These are phyloP conservation scores for Drosophila tanythrix DNA, from an alignment of 2,888 invertebrate species.

Conservation along the genomic window DNA sequence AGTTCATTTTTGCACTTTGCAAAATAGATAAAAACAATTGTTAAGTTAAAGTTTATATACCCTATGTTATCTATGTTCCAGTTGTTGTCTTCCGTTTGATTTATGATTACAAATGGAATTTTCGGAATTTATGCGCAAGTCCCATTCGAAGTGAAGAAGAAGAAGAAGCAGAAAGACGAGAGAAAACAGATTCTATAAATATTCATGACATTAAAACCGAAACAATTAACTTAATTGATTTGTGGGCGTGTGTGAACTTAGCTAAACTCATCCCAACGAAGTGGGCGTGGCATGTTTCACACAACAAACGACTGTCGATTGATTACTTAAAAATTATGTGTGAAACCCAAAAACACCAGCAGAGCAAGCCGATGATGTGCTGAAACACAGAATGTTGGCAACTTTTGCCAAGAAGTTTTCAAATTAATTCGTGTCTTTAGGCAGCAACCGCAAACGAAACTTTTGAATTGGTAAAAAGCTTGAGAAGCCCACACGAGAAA, in stretches of 20 bases:
- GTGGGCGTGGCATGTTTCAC: slow-evolving; percentile 9
- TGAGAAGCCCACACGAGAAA: slow-evolving; percentile 26
- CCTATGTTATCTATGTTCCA: not conserved
- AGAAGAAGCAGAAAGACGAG: not conserved
- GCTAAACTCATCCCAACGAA: not conserved
- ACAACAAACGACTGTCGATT: slow-evolving; percentile 52
- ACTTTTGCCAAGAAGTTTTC: slow-evolving; percentile 56
- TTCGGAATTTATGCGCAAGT: slow-evolving; percentile 37
- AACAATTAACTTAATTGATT: slow-evolving; percentile 73
- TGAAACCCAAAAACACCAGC: slow-evolving; percentile 48
- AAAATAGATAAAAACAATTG: slow-evolving; percentile 26
- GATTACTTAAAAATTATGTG: slow-evolving; percentile 77
- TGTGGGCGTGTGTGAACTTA: slow-evolving; percentile 30
- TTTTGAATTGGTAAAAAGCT: slow-evolving; percentile 41
- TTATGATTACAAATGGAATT: slow-evolving; percentile 50
- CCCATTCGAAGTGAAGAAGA: slow-evolving; percentile 6
- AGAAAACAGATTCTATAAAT: not conserved
- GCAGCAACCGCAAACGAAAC: slow-evolving; percentile 55
- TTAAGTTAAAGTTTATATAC: slow-evolving; percentile 24
- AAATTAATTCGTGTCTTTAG: slow-evolving; percentile 68
- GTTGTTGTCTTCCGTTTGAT: slow-evolving; percentile 26
- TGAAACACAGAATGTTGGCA: slow-evolving; percentile 22
- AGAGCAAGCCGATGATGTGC: slow-evolving; percentile 5
- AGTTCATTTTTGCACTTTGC: slow-evolving; percentile 35
- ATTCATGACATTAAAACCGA: slow-evolving; percentile 33